Conservation (phyloP, 2,797 vertebrate species). For the Zalophus californianus region DNA sequence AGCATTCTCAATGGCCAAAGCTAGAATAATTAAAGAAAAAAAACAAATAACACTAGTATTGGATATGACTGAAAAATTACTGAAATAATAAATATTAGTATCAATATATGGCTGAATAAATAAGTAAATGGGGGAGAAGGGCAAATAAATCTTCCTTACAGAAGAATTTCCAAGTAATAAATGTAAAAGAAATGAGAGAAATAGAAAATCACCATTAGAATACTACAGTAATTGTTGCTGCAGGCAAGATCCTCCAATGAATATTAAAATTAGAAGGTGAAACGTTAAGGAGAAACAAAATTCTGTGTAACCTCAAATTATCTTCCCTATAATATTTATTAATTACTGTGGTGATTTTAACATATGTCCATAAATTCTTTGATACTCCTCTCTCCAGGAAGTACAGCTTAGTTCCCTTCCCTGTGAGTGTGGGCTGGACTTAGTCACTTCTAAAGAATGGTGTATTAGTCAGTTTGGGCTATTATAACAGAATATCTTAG, state of each 20-base stretch:
- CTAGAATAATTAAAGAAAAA: background rate
- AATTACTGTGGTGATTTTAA: slow-evolving; percentile 39
- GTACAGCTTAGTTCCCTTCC: background rate
- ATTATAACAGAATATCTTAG: background rate
- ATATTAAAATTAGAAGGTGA: slow-evolving; percentile 58
- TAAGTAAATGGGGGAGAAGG: background rate
- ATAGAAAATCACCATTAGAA: background rate
- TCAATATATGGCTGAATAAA: background rate
- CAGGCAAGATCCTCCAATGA: slow-evolving; percentile 42
- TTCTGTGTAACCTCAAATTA: slow-evolving; percentile 21
- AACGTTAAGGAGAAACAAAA: slow-evolving; percentile 39
- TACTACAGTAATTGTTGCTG: background rate
- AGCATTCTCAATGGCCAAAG: background rate
- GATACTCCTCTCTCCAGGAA: background rate
- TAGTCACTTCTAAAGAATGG: background rate
- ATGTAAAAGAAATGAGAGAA: slow-evolving; percentile 14
- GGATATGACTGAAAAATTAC: background rate
- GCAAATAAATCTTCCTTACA: background rate
- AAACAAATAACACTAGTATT: background rate
- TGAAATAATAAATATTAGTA: background rate
- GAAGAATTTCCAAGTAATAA: slow-evolving; percentile 41
- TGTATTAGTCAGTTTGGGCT: background rate
- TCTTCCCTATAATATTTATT: background rate
- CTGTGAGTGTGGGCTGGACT: background rate
- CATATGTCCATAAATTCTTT: slow-evolving; percentile 31